Percentiles rank a stretch among this genome's conserved stretches.
phyloP scores from a whole-genome alignment of 2,888 invertebrate species.

The Melolontha melolontha region DNA sequence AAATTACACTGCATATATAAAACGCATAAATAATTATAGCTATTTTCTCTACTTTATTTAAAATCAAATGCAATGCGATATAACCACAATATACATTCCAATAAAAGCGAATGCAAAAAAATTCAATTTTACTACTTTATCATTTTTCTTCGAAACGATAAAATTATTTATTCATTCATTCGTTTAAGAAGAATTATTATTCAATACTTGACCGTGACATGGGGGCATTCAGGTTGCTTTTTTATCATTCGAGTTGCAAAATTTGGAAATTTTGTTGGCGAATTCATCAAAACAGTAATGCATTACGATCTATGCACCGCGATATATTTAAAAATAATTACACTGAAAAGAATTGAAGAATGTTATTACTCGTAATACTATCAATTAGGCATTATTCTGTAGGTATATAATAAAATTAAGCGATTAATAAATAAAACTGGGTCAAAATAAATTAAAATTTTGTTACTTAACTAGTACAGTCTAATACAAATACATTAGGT shows the following conservation, averaged over 20 bases:
- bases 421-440: too few relatives aligned
- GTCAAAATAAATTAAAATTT: too few relatives aligned
- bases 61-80: too few relatives aligned
- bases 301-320: too few relatives aligned
- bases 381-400: background rate
- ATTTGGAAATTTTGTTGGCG: constrained; percentile 4
- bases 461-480: background rate
- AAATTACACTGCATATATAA: background rate
- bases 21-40: too few relatives aligned
- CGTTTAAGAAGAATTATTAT: background rate
- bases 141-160: constrained; percentile 12
- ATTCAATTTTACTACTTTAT: constrained; percentile 1
- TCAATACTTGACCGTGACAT: constrained; percentile 20
- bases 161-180: constrained; percentile 15
- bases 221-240: background rate
- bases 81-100: too few relatives aligned
- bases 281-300: background rate
- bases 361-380: background rate
- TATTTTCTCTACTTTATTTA: too few relatives aligned
- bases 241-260: constrained; percentile 1
- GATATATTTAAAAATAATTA: too few relatives aligned
- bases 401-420: background rate
- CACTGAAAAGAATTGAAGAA: too few relatives aligned
- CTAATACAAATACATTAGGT: too few relatives aligned
- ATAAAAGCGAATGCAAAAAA: too few relatives aligned